Evolutionary conservation across 2,888 invertebrate species (phyloP), one percentile per base, ranked within the genome.

Genomic region (Tipula helvola): DNA sequence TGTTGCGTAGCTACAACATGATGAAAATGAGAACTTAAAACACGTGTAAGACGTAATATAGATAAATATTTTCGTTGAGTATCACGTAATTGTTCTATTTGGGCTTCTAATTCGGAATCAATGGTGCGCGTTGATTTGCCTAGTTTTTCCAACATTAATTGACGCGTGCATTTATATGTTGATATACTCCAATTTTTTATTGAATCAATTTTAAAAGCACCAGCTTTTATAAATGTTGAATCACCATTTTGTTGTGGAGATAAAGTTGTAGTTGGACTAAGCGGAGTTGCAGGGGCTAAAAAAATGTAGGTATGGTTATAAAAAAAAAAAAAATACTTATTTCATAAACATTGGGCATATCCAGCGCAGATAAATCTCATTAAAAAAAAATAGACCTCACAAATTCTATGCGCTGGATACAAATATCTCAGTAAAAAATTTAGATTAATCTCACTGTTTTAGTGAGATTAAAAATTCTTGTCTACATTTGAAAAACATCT

Each of bases 121-220:
- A 97, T 96, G 83, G 97, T 97, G 87, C 97, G 93, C 8, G 97
- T 96, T 84, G 96, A 96, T 92, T 98, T 99, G 18, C 99, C 99
- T 87, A 99, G 93, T 90, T 97, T 98, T 91, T 99, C 99, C 89
- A 98, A 96, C 92, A 99, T 95, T 87, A 98, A 94, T 91, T 99
- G 99, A 89, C 97, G 96, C 5, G 99, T 99, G 91, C 99, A 99
- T 92, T 99, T 99, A 91, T 98, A 99, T 0, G 99, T 99, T 87
- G 98, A 98, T 90, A 99, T 97, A 88, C 98, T 97, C 99, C 99
- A 99, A 90, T 96, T 97, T 91, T 96, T 97, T 88, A 99, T 93
- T 87, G 96, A 95, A 91, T 99, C 99, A 90, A 99, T 95, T 91
- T 97, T 96, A 85, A 97, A 96, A 36, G 95, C 94, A 94, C 93